Evolutionary conservation across 2,797 vertebrate species (phyloP).

Genomic region (Hyperoplus lanceolatus): DNA sequence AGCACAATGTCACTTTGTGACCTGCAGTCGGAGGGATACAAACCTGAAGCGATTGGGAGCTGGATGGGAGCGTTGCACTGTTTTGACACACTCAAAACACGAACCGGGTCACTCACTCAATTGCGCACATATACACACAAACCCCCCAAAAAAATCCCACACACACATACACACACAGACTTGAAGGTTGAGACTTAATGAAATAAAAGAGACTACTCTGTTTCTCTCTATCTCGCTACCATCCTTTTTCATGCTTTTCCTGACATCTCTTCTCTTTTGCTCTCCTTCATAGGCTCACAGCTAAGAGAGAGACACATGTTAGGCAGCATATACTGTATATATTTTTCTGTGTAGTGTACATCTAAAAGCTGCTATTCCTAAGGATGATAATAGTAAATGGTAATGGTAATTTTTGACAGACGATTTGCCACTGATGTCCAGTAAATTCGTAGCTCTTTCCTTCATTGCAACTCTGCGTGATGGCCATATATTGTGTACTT

Average conservation of each 20-base stretch:
- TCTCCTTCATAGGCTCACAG: constrained; percentile 2
- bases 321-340: constrained; percentile 8
- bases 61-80: constrained; percentile 62
- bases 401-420: constrained; percentile 81
- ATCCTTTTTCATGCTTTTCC: constrained; percentile 6
- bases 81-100: constrained; percentile 72
- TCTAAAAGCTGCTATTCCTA: constrained; percentile 67
- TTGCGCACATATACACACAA: constrained; percentile 24
- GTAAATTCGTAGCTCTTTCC: constrained; percentile 73
- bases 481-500: constrained; percentile 78
- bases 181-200: constrained; percentile 40
- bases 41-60: constrained; percentile 69
- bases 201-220: constrained; percentile 7
- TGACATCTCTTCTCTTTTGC: not conserved
- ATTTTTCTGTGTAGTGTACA: constrained; percentile 69
- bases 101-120: constrained; percentile 39
- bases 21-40: constrained; percentile 75
- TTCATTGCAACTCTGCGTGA: constrained; percentile 78
- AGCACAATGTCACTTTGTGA: constrained; percentile 85
- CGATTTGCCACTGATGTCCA: constrained; percentile 82
- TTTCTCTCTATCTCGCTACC: constrained; percentile 17
- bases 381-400: constrained; percentile 81
- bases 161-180: constrained; percentile 36
- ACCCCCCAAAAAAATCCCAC: constrained; percentile 36
- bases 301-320: constrained; percentile 1